phyloP scores from a whole-genome alignment of 2,113 vertebrate species.

The Scartelaos histophorus region DNA sequence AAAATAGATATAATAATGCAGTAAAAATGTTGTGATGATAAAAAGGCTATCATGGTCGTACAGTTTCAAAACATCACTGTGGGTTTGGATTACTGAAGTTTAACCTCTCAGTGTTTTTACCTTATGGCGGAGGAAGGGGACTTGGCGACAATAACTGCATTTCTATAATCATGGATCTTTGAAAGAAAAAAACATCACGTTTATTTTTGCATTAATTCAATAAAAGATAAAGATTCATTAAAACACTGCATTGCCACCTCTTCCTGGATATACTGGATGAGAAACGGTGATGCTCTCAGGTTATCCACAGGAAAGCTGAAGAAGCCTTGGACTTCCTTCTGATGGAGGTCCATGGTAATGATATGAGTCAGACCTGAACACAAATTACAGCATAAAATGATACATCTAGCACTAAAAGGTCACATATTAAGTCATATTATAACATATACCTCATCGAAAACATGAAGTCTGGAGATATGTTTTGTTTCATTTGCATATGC shows the following conservation, averaged over 20 bases:
- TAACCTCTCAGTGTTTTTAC: conserved; percentile 68
- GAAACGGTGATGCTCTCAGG: conserved; percentile 90
- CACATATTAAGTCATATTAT: no score
- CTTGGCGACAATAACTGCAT: conserved; percentile 96
- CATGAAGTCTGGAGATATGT: no score
- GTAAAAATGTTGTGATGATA: neutral
- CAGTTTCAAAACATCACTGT: no score
- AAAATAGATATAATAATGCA: no score
- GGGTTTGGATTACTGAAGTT: no score
- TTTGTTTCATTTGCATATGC: no score
- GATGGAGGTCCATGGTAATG: conserved; percentile 98
- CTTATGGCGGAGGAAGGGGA: conserved; percentile 96
- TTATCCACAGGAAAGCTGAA: conserved; percentile 94
- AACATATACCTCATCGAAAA: no score
- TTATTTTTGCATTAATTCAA: neutral
- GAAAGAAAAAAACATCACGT: conserved; percentile 3
- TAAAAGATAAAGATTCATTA: neutral
- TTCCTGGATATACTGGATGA: conserved; percentile 96
- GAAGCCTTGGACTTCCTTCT: conserved; percentile 98
- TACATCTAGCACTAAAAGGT: no score
- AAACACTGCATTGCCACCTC: conserved; percentile 76
- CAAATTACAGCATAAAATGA: neutral
- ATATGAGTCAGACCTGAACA: conserved; percentile 91
- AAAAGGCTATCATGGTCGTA: no score
- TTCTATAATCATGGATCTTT: conserved; percentile 96